Base-by-base conservation (phyloP, 2,113 vertebrate genomes). In the Notarius quadriscutis region DNA sequence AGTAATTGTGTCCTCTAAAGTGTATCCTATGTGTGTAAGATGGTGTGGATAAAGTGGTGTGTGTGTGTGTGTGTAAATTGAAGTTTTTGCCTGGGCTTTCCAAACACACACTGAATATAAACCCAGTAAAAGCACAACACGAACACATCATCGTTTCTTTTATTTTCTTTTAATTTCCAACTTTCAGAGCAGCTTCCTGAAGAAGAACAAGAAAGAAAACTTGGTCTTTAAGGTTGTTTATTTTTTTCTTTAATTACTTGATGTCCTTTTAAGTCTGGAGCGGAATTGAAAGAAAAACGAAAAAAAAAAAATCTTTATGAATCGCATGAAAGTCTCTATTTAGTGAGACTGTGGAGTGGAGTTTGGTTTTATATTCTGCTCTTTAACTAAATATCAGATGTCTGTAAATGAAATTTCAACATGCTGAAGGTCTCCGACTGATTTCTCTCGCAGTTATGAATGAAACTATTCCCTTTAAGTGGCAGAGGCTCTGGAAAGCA, bases 391-490 rank as follows among this genome's bases (percentile, higher is more conserved):
- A 79, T 90, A 85, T 91, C 86, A 83, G 87, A 91, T 87, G 87
- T 89, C 81, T 89, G 87, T 88, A 89, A 87, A 87, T 83, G 80
- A 90, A 89, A 89, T 91, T 86, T 90, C 89, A 90, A 83, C 87
- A 87, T 69, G 74, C 87, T 86, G 58, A 84, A 89, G 90, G 84
- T 91, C 87, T 69, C 89, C 87, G 84, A 84, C 90, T 88, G 90
- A 83, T 91, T 87, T 86, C 87, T 71, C 87, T 82, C 81, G 27
- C 62, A 83, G 89, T 74, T 86, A 87, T 87, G 87, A 91, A 89
- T 87, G 79, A 86, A 80, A 86, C 87, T 88, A 89, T 90, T 91
- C 90, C 79, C 88, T 90, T 78, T 88, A 89, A 91, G 91, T 91
- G 86, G 88, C 84, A 84, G 87, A 87, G 81, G 86, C 83, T 87